These are phyloP conservation scores for Diadromus collaris DNA, from an alignment of 2,888 invertebrate species.

Conservation along the genomic window DNA sequence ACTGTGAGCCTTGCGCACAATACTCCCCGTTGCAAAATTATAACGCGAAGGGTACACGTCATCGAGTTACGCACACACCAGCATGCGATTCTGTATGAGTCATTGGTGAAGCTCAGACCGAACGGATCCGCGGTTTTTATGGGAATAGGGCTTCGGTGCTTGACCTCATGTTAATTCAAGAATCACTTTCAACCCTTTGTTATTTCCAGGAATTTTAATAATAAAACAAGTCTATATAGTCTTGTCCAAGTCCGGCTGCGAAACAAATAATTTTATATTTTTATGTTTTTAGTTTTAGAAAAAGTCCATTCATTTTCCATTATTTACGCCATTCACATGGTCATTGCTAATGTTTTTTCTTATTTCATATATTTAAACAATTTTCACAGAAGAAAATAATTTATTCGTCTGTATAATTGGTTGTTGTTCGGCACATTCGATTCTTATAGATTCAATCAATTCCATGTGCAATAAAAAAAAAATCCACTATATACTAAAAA, in stretches of 20 bases:
- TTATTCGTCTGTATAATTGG: too few relatives aligned
- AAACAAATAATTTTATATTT: not conserved
- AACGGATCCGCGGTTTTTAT: not conserved
- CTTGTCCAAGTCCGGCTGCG: not conserved
- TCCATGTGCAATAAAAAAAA: not conserved
- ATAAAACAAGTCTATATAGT: not conserved
- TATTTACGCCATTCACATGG: too few relatives aligned
- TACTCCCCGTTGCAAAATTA: constrained; percentile 7
- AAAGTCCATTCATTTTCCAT: too few relatives aligned
- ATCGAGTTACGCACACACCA: not conserved
- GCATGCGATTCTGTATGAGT: constrained; percentile 13
- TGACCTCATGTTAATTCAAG: not conserved
- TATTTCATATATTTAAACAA: too few relatives aligned
- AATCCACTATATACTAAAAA: not conserved
- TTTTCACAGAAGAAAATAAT: too few relatives aligned
- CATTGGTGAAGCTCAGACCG: not conserved
- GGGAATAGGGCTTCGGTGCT: not conserved
- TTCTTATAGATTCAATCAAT: not conserved
- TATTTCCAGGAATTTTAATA: not conserved
- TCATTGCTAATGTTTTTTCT: too few relatives aligned
- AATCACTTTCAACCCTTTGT: not conserved
- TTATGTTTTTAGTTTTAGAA: not conserved
- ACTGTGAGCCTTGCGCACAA: not conserved
- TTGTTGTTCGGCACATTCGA: not conserved
- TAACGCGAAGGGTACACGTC: constrained; percentile 13